These are phyloP conservation scores for Meandrusa payeni DNA, from an alignment of 2,888 invertebrate genomes.

Conservation along the genomic window DNA sequence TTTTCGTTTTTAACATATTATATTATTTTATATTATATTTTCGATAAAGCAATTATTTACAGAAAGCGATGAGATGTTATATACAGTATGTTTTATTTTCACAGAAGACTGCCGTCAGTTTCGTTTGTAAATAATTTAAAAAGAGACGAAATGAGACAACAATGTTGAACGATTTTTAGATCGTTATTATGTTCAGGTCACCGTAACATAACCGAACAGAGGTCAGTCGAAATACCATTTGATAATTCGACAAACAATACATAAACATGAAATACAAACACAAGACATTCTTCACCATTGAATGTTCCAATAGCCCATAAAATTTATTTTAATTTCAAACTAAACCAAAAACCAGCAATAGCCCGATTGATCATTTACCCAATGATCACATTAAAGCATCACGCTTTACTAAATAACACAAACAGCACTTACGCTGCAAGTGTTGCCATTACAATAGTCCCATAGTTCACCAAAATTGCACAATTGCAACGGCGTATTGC, in stretches of 20 bases:
- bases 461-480: constrained; percentile 54
- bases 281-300: constrained; percentile 66
- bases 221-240: constrained; percentile 37
- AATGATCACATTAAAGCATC: constrained; percentile 44
- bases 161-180: constrained; percentile 9
- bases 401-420: constrained; percentile 38
- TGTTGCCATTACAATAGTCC: constrained; percentile 73
- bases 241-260: constrained; percentile 43
- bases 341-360: constrained; percentile 59
- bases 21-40: constrained; percentile 46
- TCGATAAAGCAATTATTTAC: constrained; percentile 61
- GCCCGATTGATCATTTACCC: constrained; percentile 63
- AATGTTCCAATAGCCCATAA: constrained; percentile 66
- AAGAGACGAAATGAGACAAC: background rate
- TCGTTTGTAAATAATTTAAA: constrained; percentile 59
- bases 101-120: constrained; percentile 75
- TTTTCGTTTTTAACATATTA: constrained; percentile 55
- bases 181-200: constrained; percentile 5
- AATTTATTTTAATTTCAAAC: constrained; percentile 51
- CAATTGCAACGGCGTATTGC: constrained; percentile 35
- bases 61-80: constrained; percentile 61
- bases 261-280: constrained; percentile 53
- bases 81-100: constrained; percentile 57
- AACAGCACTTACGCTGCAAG: constrained; percentile 42
- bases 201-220: constrained; percentile 34